Percentiles rank a stretch among this genome's conserved stretches.
These are phyloP conservation scores for Sparidentex hasta DNA, from an alignment of 2,797 vertebrate species.

Conservation along the genomic window DNA sequence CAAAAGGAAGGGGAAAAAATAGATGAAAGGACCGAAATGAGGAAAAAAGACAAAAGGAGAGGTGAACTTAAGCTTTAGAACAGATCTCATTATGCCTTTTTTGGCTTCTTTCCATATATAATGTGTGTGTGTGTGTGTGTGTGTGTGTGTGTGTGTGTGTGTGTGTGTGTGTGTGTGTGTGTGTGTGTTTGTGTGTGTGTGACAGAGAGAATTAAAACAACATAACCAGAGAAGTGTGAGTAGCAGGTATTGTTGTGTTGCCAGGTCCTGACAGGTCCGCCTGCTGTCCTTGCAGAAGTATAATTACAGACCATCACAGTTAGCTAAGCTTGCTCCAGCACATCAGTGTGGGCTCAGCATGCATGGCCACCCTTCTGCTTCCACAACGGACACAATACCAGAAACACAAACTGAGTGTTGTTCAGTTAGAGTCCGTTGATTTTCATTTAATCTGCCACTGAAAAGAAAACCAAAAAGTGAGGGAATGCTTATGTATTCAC, in stretches of 20 bases:
- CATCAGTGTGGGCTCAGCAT: conserved; percentile 46
- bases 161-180: no score
- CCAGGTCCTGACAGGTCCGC: conserved; percentile 43
- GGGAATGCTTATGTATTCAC: no score
- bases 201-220: not conserved
- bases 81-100: conserved; percentile 20
- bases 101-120: conserved; percentile 33
- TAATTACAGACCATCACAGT: conserved; percentile 73
- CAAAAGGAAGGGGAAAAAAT: not conserved
- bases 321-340: conserved; percentile 61
- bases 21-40: not conserved
- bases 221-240: not conserved
- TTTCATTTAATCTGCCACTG: not conserved
- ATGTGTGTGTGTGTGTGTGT: no score
- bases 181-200: no score
- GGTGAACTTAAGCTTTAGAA: conserved; percentile 49
- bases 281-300: conserved; percentile 48
- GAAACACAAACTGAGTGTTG: not conserved
- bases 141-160: no score
- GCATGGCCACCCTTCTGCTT: conserved; percentile 4
- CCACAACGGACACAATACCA: not conserved
- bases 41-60: not conserved
- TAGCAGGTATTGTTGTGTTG: conserved; percentile 32
- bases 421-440: not conserved
- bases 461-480: not conserved